Evolutionary conservation across 2,888 invertebrate species (phyloP), one percentile per base, ranked within the genome.

Genomic region (Strigamia crassipes): DNA sequence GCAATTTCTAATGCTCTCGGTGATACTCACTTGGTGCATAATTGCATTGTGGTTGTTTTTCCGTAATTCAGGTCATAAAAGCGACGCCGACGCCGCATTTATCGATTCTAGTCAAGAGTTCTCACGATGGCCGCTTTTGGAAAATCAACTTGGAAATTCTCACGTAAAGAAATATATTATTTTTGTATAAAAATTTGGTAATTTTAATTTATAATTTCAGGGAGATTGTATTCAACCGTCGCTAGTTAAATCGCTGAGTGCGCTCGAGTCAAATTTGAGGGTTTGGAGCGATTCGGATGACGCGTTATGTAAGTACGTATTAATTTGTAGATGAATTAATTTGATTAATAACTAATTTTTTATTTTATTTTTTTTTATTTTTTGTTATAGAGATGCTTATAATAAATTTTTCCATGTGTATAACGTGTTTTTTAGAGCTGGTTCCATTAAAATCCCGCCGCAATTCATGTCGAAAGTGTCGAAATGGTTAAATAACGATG

Each of bases 401-500:
- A 21, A 31, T 10, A 82, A 21, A 41, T 80, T 83, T 27, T n/a
- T 31, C 12, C 31, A 79, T 18, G 73, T 83, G 18, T 83, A 82
- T 23, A 42, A 38, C 18, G 73, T 83, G n/a, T 42, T 42, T 18
- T 27, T 46, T 73, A 82, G 82, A 18, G 13, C 41, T 66, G 82
- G 83, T 27, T 9, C 78, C 61, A 38, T 83, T n/a, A 42, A 31
- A 79, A 79, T 83, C 18, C 83, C 83, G 6, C 18, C 18, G 18
- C n/a, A 18, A 31, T 83, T 83, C 34, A 12, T 31, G 23, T 12
- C 27, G 10, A 51, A 82, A 82, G 51, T 83, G 15, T 31, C 51
- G 18, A 73, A 73, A 51, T 83, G 83, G 83, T 38, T 83, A 34
- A 81, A 81, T 27, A 66, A 66, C n/a, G 61, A 81, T 31, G 13